These are phyloP conservation scores for Latheticus oryzae DNA, from an alignment of 2,888 invertebrate genomes.

Conservation along the genomic window DNA sequence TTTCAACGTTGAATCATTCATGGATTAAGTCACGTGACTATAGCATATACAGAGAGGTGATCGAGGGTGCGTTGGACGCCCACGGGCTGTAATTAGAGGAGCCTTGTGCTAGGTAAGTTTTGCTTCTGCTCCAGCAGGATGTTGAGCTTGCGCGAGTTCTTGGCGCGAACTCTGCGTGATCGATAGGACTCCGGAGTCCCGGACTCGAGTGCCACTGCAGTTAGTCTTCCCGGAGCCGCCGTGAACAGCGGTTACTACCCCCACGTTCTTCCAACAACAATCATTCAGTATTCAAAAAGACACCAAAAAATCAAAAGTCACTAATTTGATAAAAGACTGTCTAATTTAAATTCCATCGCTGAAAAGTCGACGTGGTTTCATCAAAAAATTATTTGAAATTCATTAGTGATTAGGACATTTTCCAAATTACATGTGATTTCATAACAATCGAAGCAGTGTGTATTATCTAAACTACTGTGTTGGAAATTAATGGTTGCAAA, in stretches of 20 bases:
- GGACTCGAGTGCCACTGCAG: constrained; percentile 59
- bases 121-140: constrained; percentile 40
- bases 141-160: constrained; percentile 55
- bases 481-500: constrained; percentile 1
- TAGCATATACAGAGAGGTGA: constrained; percentile 21
- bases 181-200: constrained; percentile 58
- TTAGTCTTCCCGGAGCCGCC: constrained; percentile 61
- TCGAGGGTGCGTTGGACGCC: constrained; percentile 30
- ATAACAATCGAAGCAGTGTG: neutral
- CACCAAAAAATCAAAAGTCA: constrained; percentile 42
- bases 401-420: too few species aligned
- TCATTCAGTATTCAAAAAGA: constrained; percentile 43
- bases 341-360: constrained; percentile 8
- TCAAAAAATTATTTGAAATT: constrained; percentile 2
- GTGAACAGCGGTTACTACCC: constrained; percentile 52
- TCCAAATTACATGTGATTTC: neutral
- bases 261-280: constrained; percentile 51
- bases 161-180: constrained; percentile 58
- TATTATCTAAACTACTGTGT: neutral
- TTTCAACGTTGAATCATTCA: constrained; percentile 29
- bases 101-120: constrained; percentile 44
- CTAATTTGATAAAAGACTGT: constrained; percentile 19
- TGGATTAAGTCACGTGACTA: constrained; percentile 9
- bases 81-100: constrained; percentile 41
- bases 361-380: constrained; percentile 11